Conservation (phyloP, 2,797 vertebrate species). For the Simalia tracyae region DNA sequence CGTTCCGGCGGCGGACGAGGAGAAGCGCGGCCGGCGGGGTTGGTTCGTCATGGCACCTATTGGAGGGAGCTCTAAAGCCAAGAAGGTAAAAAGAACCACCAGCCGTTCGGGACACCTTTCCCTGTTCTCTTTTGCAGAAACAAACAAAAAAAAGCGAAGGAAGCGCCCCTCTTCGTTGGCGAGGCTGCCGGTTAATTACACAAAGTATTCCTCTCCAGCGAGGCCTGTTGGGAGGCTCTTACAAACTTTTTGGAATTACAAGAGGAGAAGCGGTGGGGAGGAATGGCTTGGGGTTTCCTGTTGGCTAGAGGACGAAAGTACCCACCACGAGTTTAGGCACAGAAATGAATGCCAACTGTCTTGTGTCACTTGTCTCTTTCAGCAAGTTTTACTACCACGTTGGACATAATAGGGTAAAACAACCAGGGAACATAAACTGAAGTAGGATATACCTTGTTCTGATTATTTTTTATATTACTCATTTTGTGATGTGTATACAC, state of each 20-base stretch:
- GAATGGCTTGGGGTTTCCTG: neutral
- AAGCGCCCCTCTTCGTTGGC: neutral
- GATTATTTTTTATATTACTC: neutral
- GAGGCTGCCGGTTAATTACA: neutral
- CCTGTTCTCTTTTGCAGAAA: neutral
- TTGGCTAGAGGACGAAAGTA: neutral
- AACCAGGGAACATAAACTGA: neutral
- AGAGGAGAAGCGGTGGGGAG: neutral
- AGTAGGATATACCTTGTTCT: neutral
- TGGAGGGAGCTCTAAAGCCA: conserved; percentile 26
- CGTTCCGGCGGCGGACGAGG: accelerated
- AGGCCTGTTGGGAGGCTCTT: neutral
- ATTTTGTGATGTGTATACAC: neutral
- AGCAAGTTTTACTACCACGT: neutral
- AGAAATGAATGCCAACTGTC: neutral
- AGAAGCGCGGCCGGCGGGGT: accelerated
- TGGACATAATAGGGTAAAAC: neutral
- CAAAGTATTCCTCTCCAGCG: neutral
- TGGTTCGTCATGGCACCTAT: conserved; percentile 39
- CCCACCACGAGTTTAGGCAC: neutral
- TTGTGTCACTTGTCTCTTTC: neutral
- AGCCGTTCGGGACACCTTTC: neutral
- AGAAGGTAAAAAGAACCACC: conserved; percentile 49
- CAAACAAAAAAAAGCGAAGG: neutral
- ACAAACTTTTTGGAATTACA: neutral